Percentiles rank a stretch among this genome's conserved stretches.
These are phyloP conservation scores for Nasonia longicornis DNA, from an alignment of 1,140 invertebrate genomes.

Conservation along the genomic window DNA sequence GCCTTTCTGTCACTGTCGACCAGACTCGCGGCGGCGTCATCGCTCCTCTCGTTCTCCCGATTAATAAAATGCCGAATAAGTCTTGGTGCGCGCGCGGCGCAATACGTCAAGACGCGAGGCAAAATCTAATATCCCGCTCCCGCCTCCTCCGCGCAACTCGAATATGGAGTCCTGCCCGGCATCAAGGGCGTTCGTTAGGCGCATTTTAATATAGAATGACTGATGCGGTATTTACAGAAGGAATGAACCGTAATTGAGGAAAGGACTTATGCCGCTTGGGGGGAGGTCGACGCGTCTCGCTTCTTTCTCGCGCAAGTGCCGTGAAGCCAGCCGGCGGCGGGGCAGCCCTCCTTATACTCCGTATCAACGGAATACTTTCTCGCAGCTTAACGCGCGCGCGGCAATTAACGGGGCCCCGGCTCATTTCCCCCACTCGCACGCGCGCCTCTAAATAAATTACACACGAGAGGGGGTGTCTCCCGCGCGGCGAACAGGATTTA, in stretches of 20 bases:
- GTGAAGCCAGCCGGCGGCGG: constrained; percentile 10
- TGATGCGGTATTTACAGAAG: constrained; percentile 43
- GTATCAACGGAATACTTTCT: constrained; percentile 61
- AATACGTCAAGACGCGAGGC: constrained; percentile 3
- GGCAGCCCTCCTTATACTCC: constrained; percentile 17
- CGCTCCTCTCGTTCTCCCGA: neutral
- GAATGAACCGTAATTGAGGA: constrained; percentile 41
- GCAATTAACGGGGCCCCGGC: constrained; percentile 62
- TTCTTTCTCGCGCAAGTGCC: constrained; percentile 20
- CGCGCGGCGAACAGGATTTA: constrained; percentile 61
- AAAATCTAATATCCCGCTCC: constrained; percentile 13
- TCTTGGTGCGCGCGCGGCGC: neutral
- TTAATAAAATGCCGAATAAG: constrained; percentile 21
- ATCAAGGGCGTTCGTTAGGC: neutral
- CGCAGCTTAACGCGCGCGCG: constrained; percentile 56
- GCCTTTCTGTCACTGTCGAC: constrained; percentile 18
- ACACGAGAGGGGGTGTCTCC: constrained; percentile 52
- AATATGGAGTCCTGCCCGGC: constrained; percentile 28
- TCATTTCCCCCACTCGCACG: constrained; percentile 52
- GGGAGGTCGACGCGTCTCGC: neutral
- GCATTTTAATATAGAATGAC: constrained; percentile 47
- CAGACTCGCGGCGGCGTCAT: no score
- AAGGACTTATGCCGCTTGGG: neutral
- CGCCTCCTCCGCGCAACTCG: neutral
- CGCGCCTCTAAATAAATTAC: constrained; percentile 65